Percentiles rank a stretch among this genome's conserved stretches.
These are phyloP conservation scores for Miniopterus natalensis DNA, from an alignment of 2,113 vertebrate species.

Conservation along the genomic window DNA sequence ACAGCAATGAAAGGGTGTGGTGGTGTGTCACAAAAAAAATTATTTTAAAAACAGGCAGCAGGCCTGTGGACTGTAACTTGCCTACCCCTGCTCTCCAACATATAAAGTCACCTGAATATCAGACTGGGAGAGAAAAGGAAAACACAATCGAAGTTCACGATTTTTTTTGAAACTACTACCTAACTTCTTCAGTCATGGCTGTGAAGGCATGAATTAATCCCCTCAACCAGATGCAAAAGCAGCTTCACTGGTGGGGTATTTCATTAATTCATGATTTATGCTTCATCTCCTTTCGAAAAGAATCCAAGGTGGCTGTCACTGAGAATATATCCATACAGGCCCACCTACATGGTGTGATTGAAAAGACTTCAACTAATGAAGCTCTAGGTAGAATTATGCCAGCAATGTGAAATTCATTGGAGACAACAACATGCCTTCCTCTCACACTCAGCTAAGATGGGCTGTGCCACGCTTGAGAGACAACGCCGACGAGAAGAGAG, in stretches of 20 bases:
- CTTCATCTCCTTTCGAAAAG: constrained; percentile 28
- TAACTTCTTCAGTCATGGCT: constrained; percentile 20
- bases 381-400: background rate
- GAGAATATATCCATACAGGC: background rate
- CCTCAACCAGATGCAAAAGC: background rate
- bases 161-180: background rate
- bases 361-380: background rate
- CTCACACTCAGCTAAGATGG: background rate
- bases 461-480: background rate
- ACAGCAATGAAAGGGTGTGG: background rate
- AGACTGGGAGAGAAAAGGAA: background rate
- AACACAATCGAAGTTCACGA: background rate
- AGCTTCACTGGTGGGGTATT: background rate
- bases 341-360: background rate
- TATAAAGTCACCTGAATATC: background rate
- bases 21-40: background rate
- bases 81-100: background rate
- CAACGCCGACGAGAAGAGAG: background rate
- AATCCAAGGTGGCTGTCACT: background rate
- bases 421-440: background rate
- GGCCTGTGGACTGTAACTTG: background rate
- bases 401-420: constrained; percentile 27
- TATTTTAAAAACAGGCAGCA: background rate
- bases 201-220: background rate
- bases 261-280: constrained; percentile 66